Percentiles rank a stretch among this genome's conserved stretches.
These are phyloP conservation scores for Rostratula benghalensis DNA, from an alignment of 2,113 vertebrate species.

Conservation along the genomic window DNA sequence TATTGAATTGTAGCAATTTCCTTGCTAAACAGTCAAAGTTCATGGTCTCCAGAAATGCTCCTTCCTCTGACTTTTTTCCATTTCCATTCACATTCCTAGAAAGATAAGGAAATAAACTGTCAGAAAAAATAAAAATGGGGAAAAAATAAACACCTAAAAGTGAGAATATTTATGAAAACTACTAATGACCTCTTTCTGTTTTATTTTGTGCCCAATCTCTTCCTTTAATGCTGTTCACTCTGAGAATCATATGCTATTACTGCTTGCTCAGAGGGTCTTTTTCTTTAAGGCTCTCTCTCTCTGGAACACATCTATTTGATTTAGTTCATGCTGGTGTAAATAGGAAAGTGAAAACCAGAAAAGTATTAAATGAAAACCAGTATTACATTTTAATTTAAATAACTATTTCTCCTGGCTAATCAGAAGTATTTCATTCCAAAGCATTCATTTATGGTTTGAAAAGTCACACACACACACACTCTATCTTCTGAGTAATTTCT, in stretches of 20 bases:
- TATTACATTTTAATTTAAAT: neutral
- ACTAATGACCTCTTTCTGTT: neutral
- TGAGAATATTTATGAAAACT: neutral
- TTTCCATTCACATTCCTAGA: neutral
- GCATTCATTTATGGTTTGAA: neutral
- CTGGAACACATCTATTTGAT: neutral
- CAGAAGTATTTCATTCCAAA: neutral
- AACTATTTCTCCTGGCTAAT: neutral
- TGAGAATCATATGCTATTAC: neutral
- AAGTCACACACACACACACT: neutral
- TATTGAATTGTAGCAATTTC: neutral
- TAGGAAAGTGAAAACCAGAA: neutral
- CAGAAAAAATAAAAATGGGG: neutral
- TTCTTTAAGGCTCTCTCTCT: neutral
- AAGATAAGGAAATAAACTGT: neutral
- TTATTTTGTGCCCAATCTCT: neutral
- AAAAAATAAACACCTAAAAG: neutral
- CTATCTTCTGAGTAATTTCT: conserved; percentile 1
- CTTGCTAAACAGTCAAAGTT: neutral
- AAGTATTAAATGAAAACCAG: neutral
- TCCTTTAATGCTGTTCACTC: neutral
- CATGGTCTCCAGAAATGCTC: neutral
- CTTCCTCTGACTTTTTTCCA: neutral
- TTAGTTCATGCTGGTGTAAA: neutral
- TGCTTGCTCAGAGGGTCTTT: neutral